Percentiles rank a stretch among this genome's conserved stretches.
Evolutionary conservation across 1,140 invertebrate genomes (phyloP).

Genomic region (Cydia splendana): DNA sequence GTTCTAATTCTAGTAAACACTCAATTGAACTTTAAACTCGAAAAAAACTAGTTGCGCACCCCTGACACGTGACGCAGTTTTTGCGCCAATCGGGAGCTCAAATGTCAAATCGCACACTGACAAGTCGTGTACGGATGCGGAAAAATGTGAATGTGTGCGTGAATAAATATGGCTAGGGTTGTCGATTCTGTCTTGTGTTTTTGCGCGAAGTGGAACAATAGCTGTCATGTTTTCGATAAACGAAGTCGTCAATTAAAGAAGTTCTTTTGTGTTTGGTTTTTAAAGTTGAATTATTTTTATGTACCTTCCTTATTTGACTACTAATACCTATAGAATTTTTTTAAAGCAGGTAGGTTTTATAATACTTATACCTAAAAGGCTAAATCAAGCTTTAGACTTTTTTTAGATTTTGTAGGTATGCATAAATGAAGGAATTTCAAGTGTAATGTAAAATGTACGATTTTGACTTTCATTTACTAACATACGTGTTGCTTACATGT

Average conservation of each 20-base stretch:
- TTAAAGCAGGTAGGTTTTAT: too few species aligned
- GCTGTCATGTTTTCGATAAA: conserved; percentile 22
- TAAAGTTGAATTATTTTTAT: neutral
- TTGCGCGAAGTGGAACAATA: neutral
- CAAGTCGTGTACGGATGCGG: neutral
- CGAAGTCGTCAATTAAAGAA: conserved; percentile 36
- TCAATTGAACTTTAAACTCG: conserved; percentile 26
- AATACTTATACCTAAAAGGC: too few species aligned
- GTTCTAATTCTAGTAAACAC: conserved; percentile 15
- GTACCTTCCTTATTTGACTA: too few species aligned
- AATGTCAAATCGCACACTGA: conserved; percentile 24
- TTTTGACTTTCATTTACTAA: too few species aligned
- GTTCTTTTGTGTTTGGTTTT: conserved; percentile 23
- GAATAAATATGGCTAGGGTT: conserved; percentile 6
- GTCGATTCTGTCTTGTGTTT: neutral
- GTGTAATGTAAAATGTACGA: too few species aligned
- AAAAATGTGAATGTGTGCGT: conserved; percentile 1
- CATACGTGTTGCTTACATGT: too few species aligned
- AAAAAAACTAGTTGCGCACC: conserved; percentile 23
- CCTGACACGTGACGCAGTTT: conserved; percentile 33
- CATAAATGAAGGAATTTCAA: too few species aligned
- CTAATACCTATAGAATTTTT: too few species aligned
- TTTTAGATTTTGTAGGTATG: too few species aligned
- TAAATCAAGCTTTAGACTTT: too few species aligned
- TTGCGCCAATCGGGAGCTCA: conserved; percentile 25